These are phyloP conservation scores for Heliconius nattereri DNA, from an alignment of 1,140 invertebrate genomes.

Conservation along the genomic window DNA sequence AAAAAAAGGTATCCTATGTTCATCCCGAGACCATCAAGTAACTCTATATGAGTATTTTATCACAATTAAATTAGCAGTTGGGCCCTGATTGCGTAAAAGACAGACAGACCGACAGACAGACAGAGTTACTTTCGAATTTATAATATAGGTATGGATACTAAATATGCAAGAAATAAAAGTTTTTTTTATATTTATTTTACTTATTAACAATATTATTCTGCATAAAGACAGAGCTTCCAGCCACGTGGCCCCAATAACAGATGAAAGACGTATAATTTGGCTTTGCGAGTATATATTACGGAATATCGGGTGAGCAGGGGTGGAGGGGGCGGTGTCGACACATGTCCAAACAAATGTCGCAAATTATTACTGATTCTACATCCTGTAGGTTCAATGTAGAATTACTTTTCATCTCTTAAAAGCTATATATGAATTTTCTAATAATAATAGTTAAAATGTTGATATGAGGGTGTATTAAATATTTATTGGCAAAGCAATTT, in stretches of 20 bases:
- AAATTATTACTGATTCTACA: conserved; percentile 42
- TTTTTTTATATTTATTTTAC: neutral
- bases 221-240: conserved; percentile 23
- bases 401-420: conserved; percentile 7
- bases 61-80: too few relatives aligned
- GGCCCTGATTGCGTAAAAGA: too few relatives aligned
- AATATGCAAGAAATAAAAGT: too few relatives aligned
- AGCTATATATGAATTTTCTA: conserved; percentile 1
- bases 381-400: neutral
- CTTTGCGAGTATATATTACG: conserved; percentile 38
- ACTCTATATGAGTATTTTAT: too few relatives aligned
- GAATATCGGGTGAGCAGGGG: conserved; percentile 42
- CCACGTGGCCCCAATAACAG: conserved; percentile 50
- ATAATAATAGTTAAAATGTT: neutral
- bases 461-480: neutral
- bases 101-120: too few relatives aligned
- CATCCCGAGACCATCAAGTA: too few relatives aligned
- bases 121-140: too few relatives aligned
- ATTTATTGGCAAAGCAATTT: neutral
- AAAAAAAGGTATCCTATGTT: too few relatives aligned
- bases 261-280: conserved; percentile 59
- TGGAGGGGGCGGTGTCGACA: conserved; percentile 51
- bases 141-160: too few relatives aligned
- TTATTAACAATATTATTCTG: conserved; percentile 21
- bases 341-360: conserved; percentile 63